These are phyloP conservation scores for Todiramphus chloris DNA, from an alignment of 2,113 vertebrate species.

Conservation along the genomic window DNA sequence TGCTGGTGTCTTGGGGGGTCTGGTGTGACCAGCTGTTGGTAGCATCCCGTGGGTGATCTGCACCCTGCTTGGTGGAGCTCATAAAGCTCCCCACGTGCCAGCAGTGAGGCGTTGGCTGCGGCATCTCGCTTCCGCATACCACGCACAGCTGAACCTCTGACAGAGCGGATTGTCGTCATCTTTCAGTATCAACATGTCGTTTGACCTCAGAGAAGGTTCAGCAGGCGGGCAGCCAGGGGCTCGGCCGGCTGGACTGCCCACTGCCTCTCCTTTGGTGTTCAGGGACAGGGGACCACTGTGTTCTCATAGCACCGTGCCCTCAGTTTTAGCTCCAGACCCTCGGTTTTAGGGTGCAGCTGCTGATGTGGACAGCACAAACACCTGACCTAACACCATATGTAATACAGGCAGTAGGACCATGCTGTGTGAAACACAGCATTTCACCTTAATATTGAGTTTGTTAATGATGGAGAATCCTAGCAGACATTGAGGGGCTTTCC, in stretches of 20 bases:
- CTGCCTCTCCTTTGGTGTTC: fast-evolving
- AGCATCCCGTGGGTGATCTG: fast-evolving
- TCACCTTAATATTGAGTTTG: neutral
- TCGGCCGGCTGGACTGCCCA: fast-evolving
- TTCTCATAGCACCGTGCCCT: fast-evolving
- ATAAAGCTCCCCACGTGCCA: fast-evolving
- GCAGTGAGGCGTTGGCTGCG: fast-evolving
- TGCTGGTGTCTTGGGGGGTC: neutral
- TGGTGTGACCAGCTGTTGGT: fast-evolving
- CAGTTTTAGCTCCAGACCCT: too few species aligned
- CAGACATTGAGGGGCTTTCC: fast-evolving
- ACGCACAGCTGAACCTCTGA: fast-evolving
- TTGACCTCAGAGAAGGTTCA: neutral
- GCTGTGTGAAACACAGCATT: fast-evolving
- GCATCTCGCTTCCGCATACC: neutral
- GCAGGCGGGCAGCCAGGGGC: neutral
- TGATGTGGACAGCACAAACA: fast-evolving
- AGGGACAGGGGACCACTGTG: fast-evolving
- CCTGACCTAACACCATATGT: fast-evolving
- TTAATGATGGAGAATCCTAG: neutral
- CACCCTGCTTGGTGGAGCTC: fast-evolving
- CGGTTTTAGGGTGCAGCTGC: neutral
- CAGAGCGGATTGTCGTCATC: fast-evolving
- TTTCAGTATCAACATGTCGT: fast-evolving
- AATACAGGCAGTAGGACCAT: fast-evolving